Evolutionary conservation across 1,140 invertebrate genomes (phyloP).

Genomic region (Propsilocerus akamusi): DNA sequence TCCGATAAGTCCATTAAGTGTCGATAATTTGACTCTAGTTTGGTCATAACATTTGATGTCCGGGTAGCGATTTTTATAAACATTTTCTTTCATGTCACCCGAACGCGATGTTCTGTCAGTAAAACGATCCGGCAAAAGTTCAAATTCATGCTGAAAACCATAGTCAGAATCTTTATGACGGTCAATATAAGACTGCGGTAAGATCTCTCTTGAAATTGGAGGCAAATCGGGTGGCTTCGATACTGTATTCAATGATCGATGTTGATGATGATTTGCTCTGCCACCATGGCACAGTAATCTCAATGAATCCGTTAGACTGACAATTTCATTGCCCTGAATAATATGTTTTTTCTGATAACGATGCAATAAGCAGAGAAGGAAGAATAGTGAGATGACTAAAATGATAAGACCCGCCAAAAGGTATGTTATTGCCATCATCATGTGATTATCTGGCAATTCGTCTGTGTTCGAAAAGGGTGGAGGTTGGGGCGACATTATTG

Average conservation of each 20-base stretch:
- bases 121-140: conserved; percentile 68
- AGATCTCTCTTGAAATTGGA: conserved; percentile 49
- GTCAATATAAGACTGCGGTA: conserved; percentile 55
- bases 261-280: conserved; percentile 16
- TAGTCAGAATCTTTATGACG: conserved; percentile 71
- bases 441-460: conserved; percentile 13
- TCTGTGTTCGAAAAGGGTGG: conserved; percentile 15
- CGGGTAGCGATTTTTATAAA: conserved; percentile 71
- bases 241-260: conserved; percentile 22
- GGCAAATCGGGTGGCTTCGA: conserved; percentile 59
- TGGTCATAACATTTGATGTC: conserved; percentile 88
- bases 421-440: conserved; percentile 17
- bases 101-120: conserved; percentile 69
- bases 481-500: conserved; percentile 30
- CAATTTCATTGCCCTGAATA: conserved; percentile 56
- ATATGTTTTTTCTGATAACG: conserved; percentile 47
- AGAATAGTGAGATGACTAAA: conserved; percentile 40
- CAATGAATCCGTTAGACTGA: conserved; percentile 45
- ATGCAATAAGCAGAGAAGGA: conserved; percentile 48
- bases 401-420: conserved; percentile 36
- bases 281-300: conserved; percentile 29
- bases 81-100: conserved; percentile 74
- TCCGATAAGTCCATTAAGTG: conserved; percentile 53
- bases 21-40: conserved; percentile 61
- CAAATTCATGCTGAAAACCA: conserved; percentile 75